Base-by-base conservation (phyloP, 2,888 invertebrate genomes). In the Odontocolon sp. region DNA sequence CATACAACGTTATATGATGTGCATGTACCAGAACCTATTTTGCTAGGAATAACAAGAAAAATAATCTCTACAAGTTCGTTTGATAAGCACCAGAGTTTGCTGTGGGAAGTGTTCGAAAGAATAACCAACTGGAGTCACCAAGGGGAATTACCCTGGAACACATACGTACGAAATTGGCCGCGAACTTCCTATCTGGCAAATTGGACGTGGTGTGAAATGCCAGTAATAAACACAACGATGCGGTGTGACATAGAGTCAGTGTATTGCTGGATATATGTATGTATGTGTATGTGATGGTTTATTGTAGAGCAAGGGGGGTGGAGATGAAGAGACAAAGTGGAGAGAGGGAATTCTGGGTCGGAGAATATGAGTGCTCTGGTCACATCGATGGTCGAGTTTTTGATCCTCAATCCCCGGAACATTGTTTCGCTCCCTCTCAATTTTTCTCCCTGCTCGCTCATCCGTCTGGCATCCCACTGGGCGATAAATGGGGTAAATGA, bases 101-200 rank as follows among this genome's bases (percentile, higher is more conserved):
- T n/a, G n/a, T n/a, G n/a, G n/a, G n/a, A n/a, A n/a, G n/a, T n/a
- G n/a, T n/a, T n/a, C n/a, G n/a, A n/a, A n/a, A n/a, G n/a, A n/a
- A n/a, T n/a, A n/a, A n/a, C n/a, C n/a, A n/a, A n/a, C n/a, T n/a
- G n/a, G n/a, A n/a, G n/a, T n/a, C n/a, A n/a, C n/a, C n/a, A n/a
- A n/a, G n/a, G n/a, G n/a, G n/a, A n/a, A n/a, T n/a, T n/a, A n/a
- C 42, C 42, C 40, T 9, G 14, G 76, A 74, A 76, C 71, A 74
- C 77, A 66, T 21, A 54, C 40, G 31, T 21, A 47, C 33, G 64
- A 72, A 82, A 84, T 84, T 82, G 85, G 78, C 79, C 80, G 77
- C 71, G 72, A 82, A 83, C 79, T 86, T 82, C 82, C 67, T n/a
- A n/a, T n/a, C n/a, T n/a, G 74, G 79, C 81, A 82, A 85, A 85